Base-by-base conservation (phyloP, 1,140 invertebrate genomes). In the Leptinotarsa undecemlineata region DNA sequence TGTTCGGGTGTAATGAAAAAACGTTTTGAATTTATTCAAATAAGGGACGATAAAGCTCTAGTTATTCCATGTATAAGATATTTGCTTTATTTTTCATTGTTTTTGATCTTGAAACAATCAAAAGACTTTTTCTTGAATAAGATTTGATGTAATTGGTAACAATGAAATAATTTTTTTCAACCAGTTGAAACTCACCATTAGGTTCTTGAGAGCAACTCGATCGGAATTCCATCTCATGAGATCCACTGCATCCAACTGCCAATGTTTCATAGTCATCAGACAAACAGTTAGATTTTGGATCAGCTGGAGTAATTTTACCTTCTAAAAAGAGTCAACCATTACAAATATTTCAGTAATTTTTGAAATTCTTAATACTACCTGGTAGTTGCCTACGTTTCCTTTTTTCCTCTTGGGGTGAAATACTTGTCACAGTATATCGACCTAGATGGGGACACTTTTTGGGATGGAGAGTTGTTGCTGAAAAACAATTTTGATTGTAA, bases 371-470 rank as follows among this genome's bases (percentile, higher is more conserved):
- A n/a, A 23, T 17, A 72, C 61, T 80, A 81, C 80, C 77, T 77
- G 80, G 78, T 72, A 84, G 79, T 70, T 84, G 80, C 71, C 83
- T 66, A 68, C 78, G 78, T 71, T 82, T 84, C 21, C 82, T 71
- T 62, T 78, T 80, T 20, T 81, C 79, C 6, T 19, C 33, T 69
- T 74, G 72, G 71, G 26, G 71, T 8, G 47, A 88, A 81, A 21
- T 86, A 87, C 80, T 87, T 88, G 14, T 88, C n/a, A 92, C 88
- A 6, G 87, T 88, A 83, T 91, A 93, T 67, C 91, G 87, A 0
- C 92, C 92, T 70, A 91, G 81, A 81, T 92, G 89, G 0, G 92
- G 92, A 82, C 92, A 93, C 69, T 90, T 89, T 74, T 89, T 87
- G 1, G 89, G 87, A 72, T 89, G 88, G 42, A 91, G 86, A 2